phyloP scores from a whole-genome alignment of 2,888 invertebrate species.

The Caradrina kadenii region DNA sequence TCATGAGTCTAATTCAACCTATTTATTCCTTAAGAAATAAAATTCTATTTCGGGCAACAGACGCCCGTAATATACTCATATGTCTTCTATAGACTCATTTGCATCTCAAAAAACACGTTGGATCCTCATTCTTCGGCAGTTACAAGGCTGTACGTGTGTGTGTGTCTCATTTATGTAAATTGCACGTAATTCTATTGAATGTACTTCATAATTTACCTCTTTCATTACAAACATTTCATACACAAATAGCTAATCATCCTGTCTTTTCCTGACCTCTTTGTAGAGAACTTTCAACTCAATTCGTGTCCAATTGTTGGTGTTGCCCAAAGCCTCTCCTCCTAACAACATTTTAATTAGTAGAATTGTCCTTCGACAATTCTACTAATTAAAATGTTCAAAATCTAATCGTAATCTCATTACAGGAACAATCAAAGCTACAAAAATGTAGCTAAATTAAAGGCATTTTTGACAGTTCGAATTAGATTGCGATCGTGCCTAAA shows the following conservation, averaged over 20 bases:
- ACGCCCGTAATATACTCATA: slow-evolving; percentile 12
- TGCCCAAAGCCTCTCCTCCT: background rate
- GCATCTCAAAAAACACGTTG: slow-evolving; percentile 53
- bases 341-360: too few relatives aligned
- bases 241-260: background rate
- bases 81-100: slow-evolving; percentile 42
- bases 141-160: slow-evolving; percentile 48
- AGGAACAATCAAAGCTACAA: too few relatives aligned
- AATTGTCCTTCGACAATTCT: too few relatives aligned
- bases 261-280: background rate
- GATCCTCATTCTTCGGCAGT: slow-evolving; percentile 25
- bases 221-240: slow-evolving; percentile 20
- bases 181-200: slow-evolving; percentile 46
- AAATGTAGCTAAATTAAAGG: too few relatives aligned
- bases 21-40: slow-evolving; percentile 36
- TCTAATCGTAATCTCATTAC: too few relatives aligned
- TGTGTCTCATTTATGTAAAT: slow-evolving; percentile 43
- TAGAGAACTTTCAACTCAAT: background rate
- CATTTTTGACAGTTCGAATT: too few relatives aligned
- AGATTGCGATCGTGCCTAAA: too few relatives aligned
- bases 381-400: background rate
- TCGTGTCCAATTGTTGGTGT: too few relatives aligned
- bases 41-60: slow-evolving; percentile 23
- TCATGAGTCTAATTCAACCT: slow-evolving; percentile 24
- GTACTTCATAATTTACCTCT: slow-evolving; percentile 35